Conservation (phyloP, 2,113 vertebrate species). For the Larimichthys crocea region DNA sequence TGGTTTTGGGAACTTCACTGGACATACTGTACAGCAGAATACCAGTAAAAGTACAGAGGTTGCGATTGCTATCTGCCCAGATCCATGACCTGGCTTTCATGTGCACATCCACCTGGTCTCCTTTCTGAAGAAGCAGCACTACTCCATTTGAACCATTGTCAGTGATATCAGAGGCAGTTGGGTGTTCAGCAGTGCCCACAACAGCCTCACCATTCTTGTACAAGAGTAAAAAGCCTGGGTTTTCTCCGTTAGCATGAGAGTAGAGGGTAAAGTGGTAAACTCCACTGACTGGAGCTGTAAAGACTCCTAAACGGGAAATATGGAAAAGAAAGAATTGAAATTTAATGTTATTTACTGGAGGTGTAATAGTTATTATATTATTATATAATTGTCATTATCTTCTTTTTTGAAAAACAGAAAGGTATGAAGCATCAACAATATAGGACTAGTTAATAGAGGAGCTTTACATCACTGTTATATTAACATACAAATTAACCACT, state of each 20-base stretch:
- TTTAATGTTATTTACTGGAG: neutral
- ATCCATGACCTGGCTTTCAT: conserved; percentile 49
- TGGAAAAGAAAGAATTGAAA: neutral
- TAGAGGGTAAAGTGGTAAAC: conserved; percentile 65
- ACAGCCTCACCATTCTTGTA: conserved; percentile 35
- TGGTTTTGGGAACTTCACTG: neutral
- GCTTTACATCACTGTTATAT: neutral
- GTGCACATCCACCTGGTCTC: conserved; percentile 33
- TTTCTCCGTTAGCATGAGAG: conserved; percentile 37
- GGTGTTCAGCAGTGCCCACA: conserved; percentile 32
- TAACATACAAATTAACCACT: too few relatives aligned
- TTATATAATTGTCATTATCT: too few relatives aligned
- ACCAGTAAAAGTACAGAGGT: conserved; percentile 52
- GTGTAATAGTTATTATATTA: neutral
- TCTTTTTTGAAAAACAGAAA: neutral
- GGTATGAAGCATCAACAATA: neutral
- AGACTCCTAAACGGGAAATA: conserved; percentile 39
- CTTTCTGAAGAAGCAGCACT: conserved; percentile 34
- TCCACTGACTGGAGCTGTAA: conserved; percentile 63
- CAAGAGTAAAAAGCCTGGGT: conserved; percentile 40
- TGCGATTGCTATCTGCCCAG: conserved; percentile 48
- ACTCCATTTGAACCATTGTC: conserved; percentile 50
- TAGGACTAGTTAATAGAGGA: neutral
- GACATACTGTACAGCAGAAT: conserved; percentile 37
- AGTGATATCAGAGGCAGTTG: conserved; percentile 1